Evolutionary conservation across 64 coral and sea anemone species (phyloP), one percentile per base, ranked within the genome.

Genomic region (Stichodactyla mertensii): DNA sequence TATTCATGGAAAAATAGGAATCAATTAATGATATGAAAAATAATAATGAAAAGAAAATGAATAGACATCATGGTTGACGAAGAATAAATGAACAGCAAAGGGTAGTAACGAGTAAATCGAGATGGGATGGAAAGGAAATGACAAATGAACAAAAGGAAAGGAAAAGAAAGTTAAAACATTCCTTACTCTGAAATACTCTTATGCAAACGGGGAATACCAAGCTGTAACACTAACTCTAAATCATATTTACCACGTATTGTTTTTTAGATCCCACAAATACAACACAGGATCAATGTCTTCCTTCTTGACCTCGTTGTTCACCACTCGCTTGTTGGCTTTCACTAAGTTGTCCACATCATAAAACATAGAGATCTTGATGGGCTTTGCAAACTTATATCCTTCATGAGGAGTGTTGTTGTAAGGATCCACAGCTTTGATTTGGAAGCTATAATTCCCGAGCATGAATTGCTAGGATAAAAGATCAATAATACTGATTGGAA

Each of bases 381-480:
- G 95, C 45, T 92, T 94, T 9, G 71, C 87, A 77, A 98, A 98
- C 52, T 86, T 86, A 58, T 82, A 98, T 52, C 92, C 89, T 55
- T 91, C 89, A 14, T 89, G 45, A 6, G 92, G 55, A 14, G 87
- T 94, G 87, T 94, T 92, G 69, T 89, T 92, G 1, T 69, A 2
- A 4, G 95, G 89, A 14, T 93, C 87, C 22, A 91, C 57, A n/a
- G 90, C 92, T 92, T 98, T 98, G 80, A 98, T 98, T 16, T 87
- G 77, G 27, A 98, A 98, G 77, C 95, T 94, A 69, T 98, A 98
- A 87, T 98, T 92, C 7, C 95, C 95, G 7, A 98, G 87, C 92
- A 94, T 94, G 80, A 98, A 98, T 91, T 98, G 92, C 95, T 98
- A 80, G 79, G 51, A 51, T 45, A 3, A 11, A 54, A 84, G 20